Evolutionary conservation across 2,888 invertebrate species (phyloP).

Genomic region (Dugesia japonica): DNA sequence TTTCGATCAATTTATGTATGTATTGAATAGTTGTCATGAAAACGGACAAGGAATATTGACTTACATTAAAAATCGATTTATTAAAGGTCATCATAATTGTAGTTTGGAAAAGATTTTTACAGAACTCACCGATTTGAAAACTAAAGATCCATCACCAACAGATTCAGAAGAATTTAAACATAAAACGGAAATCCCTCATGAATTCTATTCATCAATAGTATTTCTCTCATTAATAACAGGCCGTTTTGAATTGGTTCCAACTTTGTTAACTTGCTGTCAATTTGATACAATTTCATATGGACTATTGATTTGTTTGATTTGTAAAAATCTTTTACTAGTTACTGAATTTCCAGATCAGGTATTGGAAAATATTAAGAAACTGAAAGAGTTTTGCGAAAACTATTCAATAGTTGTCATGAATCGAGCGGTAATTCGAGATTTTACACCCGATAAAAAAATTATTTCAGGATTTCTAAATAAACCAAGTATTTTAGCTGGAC

Average conservation of each 20-base stretch:
- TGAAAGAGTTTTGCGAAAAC: not conserved
- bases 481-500: constrained; percentile 9
- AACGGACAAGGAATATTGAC: not conserved
- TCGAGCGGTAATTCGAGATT: constrained; percentile 2
- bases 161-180: not conserved
- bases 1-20: not conserved
- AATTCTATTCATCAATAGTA: not conserved
- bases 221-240: not conserved
- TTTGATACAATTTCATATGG: not conserved
- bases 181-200: not conserved
- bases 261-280: not conserved
- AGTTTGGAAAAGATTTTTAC: not conserved
- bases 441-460: not conserved
- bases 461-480: constrained; percentile 6
- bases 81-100: not conserved
- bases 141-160: not conserved
- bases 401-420: not conserved
- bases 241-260: not conserved
- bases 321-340: not conserved
- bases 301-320: not conserved
- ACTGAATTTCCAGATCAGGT: not conserved
- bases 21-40: not conserved
- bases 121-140: not conserved
- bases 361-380: not conserved
- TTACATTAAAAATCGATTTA: not conserved